Evolutionary conservation across 2,113 vertebrate genomes (phyloP), one percentile per base, ranked within the genome.

Genomic region (Egretta garzetta): DNA sequence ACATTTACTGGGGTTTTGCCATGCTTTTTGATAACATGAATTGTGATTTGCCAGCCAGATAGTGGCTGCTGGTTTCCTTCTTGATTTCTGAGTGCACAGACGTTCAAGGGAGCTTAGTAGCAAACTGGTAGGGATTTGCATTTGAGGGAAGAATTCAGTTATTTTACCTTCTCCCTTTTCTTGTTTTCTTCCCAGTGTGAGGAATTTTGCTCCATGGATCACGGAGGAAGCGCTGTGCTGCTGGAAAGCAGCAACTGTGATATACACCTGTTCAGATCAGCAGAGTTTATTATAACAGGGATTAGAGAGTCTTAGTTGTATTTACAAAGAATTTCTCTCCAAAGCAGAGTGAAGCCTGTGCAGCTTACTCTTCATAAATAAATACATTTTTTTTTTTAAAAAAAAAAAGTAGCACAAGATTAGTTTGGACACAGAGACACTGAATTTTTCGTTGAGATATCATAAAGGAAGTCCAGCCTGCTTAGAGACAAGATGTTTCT

Each of bases 261-360:
- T 76, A 86, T 27, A 93, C 91, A 96, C 94, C 94, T 95, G 91
- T 68, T 67, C 85, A 62, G 81, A 79, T 90, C 52, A 60, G 58
- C 28, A 64, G 80, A 92, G 94, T 96, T 95, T 93, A 95, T 63
- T 91, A 33, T 72, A 91, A 89, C 82, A 80, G 43, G 73, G 94
- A 93, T 96, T 92, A 94, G 52, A 71, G 70, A 59, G 55, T 49
- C 90, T 96, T 94, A 92, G 58, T 22, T 80, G 87, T 93, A 96
- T 97, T 97, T 97, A 84, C 91, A 94, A 97, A 97, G 91, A 97
- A 92, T 96, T 97, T 96, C 32, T 90, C 75, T 95, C 90, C 59
- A 85, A 97, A 95, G 88, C 37, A 93, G 67, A 96, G 68, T 33
- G 72, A 96, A 91, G 71, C 56, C 39, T 3, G 1, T 79, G 58